Base-by-base conservation (phyloP, 2,888 invertebrate genomes). In the Dryobotodes eremita region DNA sequence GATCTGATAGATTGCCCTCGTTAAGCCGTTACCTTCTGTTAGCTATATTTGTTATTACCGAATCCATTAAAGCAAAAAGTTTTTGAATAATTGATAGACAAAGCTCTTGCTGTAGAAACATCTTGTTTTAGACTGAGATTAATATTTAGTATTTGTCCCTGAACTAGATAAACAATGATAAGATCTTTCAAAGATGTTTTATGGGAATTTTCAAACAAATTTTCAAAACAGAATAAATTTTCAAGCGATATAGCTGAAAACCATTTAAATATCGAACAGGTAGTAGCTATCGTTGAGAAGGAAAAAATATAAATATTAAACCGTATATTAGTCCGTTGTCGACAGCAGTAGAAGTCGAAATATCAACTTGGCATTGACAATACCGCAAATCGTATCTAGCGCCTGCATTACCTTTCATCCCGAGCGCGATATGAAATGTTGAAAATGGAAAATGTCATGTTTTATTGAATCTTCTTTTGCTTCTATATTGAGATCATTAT, bases 1-100 rank as follows among this genome's bases (percentile, higher is more conserved):
- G 84, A 87, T 84, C 84, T 89, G 85, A 89, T 81, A 87, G 88
- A 91, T 89, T 89, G 88, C 83, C 80, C 83, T 85, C 84, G 85
- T 88, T 89, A 86, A 86, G 77, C 79, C 84, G 86, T 81, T 82
- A 80, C 76, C 75, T 86, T 80, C 77, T 79, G 79, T 85, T 85
- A 71, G 82, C 73, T 86, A 85, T 85, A 86, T 89, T 80, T 84
- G 78, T 77, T 80, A 84, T 82, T 81, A 75, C 59, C 70, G 69
- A 82, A 79, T 82, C 76, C 71, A 82, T 75, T 75, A 75, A 71
- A 69, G 62, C 23, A 72, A 79, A 79, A 81, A 85, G 48, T 72
- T 83, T 81, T 75, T 76, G 69, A 84, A 77, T 83, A 73, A 77
- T 77, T 84, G 46, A 61, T 73, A 68, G 57, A 57, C 70, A 62